phyloP scores from a whole-genome alignment of 1,140 invertebrate species.

The Thaumetopoea pityocampa region DNA sequence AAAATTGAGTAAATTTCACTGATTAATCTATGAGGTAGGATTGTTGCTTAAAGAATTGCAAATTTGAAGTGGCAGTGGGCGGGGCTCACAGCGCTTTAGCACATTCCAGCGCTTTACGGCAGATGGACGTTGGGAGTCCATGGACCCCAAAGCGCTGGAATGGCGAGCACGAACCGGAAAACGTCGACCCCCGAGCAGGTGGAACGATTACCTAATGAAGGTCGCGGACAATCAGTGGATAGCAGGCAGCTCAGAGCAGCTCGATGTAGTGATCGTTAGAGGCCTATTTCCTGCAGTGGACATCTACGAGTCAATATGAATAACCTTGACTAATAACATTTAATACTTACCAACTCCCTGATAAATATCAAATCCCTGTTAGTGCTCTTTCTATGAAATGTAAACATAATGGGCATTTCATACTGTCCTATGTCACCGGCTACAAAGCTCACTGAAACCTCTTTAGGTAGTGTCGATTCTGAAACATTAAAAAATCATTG shows the following conservation, averaged over 20 bases:
- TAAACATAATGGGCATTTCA: slow-evolving; percentile 60
- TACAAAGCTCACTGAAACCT: slow-evolving; percentile 32
- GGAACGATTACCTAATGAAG: not conserved
- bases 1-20: no score
- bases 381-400: slow-evolving; percentile 28
- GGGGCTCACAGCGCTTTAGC: no score
- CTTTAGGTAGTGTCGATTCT: slow-evolving; percentile 37
- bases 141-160: no score
- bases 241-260: not conserved
- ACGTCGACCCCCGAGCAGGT: no score
- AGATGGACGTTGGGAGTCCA: not conserved
- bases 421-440: slow-evolving; percentile 46
- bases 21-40: no score
- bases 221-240: not conserved
- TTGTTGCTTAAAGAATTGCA: no score
- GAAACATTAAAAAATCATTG: slow-evolving; percentile 11
- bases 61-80: no score
- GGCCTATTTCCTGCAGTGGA: no score
- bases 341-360: slow-evolving; percentile 46
- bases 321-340: not conserved
- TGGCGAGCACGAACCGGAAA: no score
- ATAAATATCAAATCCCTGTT: slow-evolving; percentile 41
- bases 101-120: no score
- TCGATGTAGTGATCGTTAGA: not conserved
- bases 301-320: not conserved